Conservation (phyloP, 2,888 invertebrate species). For the Ceramica pisi region DNA sequence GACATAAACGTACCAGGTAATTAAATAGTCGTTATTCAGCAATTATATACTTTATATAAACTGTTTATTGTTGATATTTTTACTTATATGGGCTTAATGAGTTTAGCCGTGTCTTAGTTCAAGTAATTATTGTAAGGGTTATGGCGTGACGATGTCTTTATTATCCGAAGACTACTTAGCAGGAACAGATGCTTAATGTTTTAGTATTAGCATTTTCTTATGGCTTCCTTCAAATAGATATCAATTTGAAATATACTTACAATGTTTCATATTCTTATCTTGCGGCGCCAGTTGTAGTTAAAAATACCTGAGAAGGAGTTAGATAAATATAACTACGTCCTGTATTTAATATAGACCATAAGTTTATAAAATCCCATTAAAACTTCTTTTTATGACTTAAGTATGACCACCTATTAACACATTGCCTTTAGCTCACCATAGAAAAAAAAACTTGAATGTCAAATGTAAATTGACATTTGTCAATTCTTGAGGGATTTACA, state of each 20-base stretch:
- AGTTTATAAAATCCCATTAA: not conserved
- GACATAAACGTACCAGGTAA: slow-evolving; percentile 68
- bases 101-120: slow-evolving; percentile 41
- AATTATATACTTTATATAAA: slow-evolving; percentile 62
- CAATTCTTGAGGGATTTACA: slow-evolving; percentile 36
- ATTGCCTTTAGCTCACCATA: not conserved
- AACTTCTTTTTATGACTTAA: not conserved
- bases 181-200: slow-evolving; percentile 32
- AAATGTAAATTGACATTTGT: slow-evolving; percentile 34
- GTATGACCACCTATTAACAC: not conserved
- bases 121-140: slow-evolving; percentile 35
- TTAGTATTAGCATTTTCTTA: slow-evolving; percentile 24
- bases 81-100: slow-evolving; percentile 50
- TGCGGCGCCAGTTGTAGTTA: not conserved
- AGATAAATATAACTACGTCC: not conserved
- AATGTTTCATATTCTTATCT: slow-evolving; percentile 34
- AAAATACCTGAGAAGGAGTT: not conserved
- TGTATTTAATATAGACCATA: slow-evolving; percentile 3
- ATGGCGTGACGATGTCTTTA: slow-evolving; percentile 47
- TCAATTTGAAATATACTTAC: slow-evolving; percentile 8
- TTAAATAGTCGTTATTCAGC: slow-evolving; percentile 75
- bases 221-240: slow-evolving; percentile 15
- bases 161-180: slow-evolving; percentile 32
- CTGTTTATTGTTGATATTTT: slow-evolving; percentile 58
- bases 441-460: slow-evolving; percentile 2